phyloP scores from a whole-genome alignment of 1,140 invertebrate species.

The Macrocentrus cingulum region DNA sequence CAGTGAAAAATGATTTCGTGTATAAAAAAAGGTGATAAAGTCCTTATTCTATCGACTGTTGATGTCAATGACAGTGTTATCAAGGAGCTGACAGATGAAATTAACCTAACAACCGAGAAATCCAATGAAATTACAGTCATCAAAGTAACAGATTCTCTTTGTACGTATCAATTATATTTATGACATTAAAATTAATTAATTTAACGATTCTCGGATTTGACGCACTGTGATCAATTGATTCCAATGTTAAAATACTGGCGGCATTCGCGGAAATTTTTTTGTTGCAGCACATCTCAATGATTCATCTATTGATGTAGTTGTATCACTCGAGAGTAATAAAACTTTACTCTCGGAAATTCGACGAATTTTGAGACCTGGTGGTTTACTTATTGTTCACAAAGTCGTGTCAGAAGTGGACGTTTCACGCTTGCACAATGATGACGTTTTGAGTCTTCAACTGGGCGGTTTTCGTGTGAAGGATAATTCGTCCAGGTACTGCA shows the following conservation, averaged over 20 bases:
- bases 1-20: neutral
- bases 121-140: conserved; percentile 18
- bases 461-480: conserved; percentile 66
- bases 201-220: neutral
- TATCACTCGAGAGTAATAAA: conserved; percentile 54
- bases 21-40: conserved; percentile 23
- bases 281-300: conserved; percentile 57
- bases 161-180: conserved; percentile 15
- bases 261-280: conserved; percentile 4
- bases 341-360: conserved; percentile 60
- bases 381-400: conserved; percentile 47
- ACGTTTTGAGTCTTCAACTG: conserved; percentile 62
- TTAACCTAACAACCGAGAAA: conserved; percentile 25
- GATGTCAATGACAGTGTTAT: conserved; percentile 14
- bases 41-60: conserved; percentile 25
- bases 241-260: neutral
- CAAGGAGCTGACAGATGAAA: conserved; percentile 23
- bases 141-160: conserved; percentile 18
- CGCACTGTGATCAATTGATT: neutral
- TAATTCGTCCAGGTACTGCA: conserved; percentile 26
- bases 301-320: conserved; percentile 63
- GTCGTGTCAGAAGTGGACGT: conserved; percentile 26
- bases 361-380: conserved; percentile 64
- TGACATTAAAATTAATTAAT: conserved; percentile 1
- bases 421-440: conserved; percentile 52